A percentile compares a stretch with the other conserved stretches of the same genome.
Conservation (phyloP, 2,888 invertebrate species). For the Mayetiola destructor region DNA sequence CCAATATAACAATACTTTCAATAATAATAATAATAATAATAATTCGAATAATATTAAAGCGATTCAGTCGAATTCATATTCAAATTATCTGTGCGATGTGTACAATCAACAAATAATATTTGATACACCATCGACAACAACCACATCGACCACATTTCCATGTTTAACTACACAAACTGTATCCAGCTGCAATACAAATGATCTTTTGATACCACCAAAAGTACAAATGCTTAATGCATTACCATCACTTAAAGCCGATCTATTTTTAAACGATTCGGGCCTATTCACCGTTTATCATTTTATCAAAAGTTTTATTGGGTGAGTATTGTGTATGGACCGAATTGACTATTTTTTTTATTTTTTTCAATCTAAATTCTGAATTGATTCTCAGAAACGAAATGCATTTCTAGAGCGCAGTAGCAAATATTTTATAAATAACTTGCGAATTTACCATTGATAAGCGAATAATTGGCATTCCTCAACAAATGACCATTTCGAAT, state of each 20-base stretch:
- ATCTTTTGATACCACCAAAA: neutral
- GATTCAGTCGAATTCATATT: neutral
- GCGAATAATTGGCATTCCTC: too few relatives aligned
- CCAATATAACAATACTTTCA: neutral
- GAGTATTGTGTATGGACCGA: too few relatives aligned
- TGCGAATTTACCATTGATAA: too few relatives aligned
- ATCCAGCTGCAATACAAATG: neutral
- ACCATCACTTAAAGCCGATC: slow-evolving; percentile 42
- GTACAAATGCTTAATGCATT: slow-evolving; percentile 21
- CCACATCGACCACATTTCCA: neutral
- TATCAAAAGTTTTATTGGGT: slow-evolving; percentile 57
- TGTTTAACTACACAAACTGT: neutral
- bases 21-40: neutral
- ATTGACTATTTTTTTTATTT: too few relatives aligned
- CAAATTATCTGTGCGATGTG: slow-evolving; percentile 2
- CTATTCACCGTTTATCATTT: slow-evolving; percentile 54
- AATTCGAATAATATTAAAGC: neutral
- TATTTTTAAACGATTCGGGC: slow-evolving; percentile 49
- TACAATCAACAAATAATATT: neutral
- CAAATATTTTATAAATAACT: too few relatives aligned
- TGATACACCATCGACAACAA: neutral
- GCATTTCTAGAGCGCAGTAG: too few relatives aligned
- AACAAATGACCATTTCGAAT: too few relatives aligned
- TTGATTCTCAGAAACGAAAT: too few relatives aligned
- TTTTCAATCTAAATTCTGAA: too few relatives aligned